These are phyloP conservation scores for Chaitophorus viminalis DNA, from an alignment of 2,888 invertebrate species.

Conservation along the genomic window DNA sequence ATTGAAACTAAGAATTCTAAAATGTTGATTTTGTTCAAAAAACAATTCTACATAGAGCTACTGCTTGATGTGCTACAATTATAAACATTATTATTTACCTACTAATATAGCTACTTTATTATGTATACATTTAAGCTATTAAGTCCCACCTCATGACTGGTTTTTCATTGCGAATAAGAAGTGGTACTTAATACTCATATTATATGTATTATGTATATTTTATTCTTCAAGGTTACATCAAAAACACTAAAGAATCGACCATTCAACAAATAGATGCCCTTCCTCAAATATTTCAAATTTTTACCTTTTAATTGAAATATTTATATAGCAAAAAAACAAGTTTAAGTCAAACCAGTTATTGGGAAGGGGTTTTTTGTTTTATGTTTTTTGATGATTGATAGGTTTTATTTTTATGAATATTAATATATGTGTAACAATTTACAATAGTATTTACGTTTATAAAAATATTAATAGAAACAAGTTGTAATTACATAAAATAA, in stretches of 20 bases:
- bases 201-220: not conserved
- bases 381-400: too few relatives aligned
- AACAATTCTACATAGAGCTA: not conserved
- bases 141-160: not conserved
- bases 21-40: not conserved
- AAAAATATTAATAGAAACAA: too few relatives aligned
- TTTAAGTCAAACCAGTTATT: not conserved
- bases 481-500: too few relatives aligned
- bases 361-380: too few relatives aligned
- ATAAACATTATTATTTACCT: not conserved
- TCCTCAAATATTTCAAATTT: not conserved
- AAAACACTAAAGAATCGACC: not conserved
- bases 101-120: not conserved
- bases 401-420: too few relatives aligned
- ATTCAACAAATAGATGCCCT: not conserved
- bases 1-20: not conserved
- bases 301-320: not conserved
- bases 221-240: not conserved
- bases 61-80: not conserved
- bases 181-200: too few relatives aligned
- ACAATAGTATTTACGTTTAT: too few relatives aligned
- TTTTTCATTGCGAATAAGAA: not conserved
- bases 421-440: too few relatives aligned
- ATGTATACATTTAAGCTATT: not conserved
- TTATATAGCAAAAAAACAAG: not conserved